phyloP scores from a whole-genome alignment of 2,113 vertebrate genomes.

The Pluvialis apricaria region DNA sequence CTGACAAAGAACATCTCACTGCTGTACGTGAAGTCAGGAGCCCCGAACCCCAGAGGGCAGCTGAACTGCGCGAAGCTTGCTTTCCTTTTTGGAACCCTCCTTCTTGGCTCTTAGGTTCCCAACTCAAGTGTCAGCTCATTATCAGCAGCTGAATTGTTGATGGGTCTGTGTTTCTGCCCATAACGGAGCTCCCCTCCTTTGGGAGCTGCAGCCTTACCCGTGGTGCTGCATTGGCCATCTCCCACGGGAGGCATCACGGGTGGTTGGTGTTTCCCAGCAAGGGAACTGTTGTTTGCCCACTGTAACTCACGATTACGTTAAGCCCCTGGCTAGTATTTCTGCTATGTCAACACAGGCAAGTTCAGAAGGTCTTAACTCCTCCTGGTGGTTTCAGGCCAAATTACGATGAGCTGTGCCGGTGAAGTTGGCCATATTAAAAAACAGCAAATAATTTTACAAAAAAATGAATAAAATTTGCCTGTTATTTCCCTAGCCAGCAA shows the following conservation, averaged over 20 bases:
- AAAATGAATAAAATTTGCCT: too few relatives aligned
- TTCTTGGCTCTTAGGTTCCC: not conserved
- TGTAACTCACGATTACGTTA: not conserved
- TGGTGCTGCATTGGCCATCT: not conserved
- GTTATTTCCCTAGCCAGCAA: too few relatives aligned
- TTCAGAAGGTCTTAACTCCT: not conserved
- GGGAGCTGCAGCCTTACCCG: not conserved
- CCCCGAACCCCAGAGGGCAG: not conserved
- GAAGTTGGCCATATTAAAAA: too few relatives aligned
- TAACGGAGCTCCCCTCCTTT: not conserved
- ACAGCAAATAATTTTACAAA: too few relatives aligned
- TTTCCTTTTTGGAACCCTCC: not conserved
- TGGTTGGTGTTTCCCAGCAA: not conserved
- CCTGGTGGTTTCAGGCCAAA: too few relatives aligned
- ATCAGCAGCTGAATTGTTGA: not conserved
- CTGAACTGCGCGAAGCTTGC: not conserved
- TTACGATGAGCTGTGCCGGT: too few relatives aligned
- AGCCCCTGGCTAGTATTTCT: not conserved
- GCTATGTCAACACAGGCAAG: not conserved
- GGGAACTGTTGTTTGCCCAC: not conserved
- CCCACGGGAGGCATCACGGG: not conserved
- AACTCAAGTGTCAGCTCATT: not conserved
- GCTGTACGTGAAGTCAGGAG: not conserved
- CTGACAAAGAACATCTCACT: not conserved
- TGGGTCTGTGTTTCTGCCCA: not conserved